Evolutionary conservation across 1,140 invertebrate genomes (phyloP), one percentile per base, ranked within the genome.

Genomic region (Diabrotica virgifera): DNA sequence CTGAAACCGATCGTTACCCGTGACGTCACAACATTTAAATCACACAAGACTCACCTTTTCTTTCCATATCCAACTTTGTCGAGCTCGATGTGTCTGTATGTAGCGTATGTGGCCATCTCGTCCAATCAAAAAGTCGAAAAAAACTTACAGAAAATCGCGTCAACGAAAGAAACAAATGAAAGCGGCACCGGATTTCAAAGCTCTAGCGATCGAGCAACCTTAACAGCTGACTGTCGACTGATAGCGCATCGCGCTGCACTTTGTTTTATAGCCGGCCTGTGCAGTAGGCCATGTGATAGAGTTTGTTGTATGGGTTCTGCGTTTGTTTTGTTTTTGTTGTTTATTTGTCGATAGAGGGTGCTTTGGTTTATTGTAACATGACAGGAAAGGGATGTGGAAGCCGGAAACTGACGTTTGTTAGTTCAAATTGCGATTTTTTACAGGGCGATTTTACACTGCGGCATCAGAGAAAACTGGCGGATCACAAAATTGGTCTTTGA

Each of bases 1-100:
- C 40, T 46, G 40, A 46, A 6, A 46, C 10, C 51, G 60, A 62
- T 62, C 60, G 60, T 62, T 62, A 62, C 14, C 6, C 12, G 12
- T n/a, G 46, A 46, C 60, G 36, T 52, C 60, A 36, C 51, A 11
- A 24, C 5, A 10, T 6, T 13, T 8, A 36, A 61, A 54, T 54
- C 9, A 12, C 52, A 62, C 13, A 8, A 60, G 5, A 68, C 71
- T 75, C 82, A 88, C 86, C 87, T 87, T 79, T 86, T 87, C 77
- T 89, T 89, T 61, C 87, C 86, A 75, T 85, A 86, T 75, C 87
- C 87, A 66, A 89, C 83, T 72, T 87, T 87, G 79, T 88, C 87
- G 64, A 89, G 81, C 73, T 89, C 87, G 72, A 89, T 84, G 78
- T 89, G 87, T 74, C 87, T 83, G 79, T 87, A 88, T 6, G 86